Conservation (phyloP, 2,888 invertebrate genomes). For the Omphaloscelis lunosa region DNA sequence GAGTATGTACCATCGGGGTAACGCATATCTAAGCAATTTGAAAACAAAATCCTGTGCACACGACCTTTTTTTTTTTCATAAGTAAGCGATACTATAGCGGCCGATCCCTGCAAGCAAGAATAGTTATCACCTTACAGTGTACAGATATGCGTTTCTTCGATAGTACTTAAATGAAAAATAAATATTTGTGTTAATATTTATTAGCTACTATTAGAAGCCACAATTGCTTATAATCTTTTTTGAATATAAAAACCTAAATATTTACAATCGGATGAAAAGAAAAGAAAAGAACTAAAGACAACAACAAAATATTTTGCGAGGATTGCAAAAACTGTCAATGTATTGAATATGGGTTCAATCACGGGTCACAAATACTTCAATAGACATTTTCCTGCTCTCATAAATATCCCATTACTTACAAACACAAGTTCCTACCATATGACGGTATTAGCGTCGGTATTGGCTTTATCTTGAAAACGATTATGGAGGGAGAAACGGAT, state of each 20-base stretch:
- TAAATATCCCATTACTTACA: conserved; percentile 41
- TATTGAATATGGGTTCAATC: conserved; percentile 30
- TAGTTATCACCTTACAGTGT: too few species aligned
- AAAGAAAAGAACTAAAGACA: conserved; percentile 28
- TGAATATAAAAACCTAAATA: conserved; percentile 72
- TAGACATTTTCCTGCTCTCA: conserved; percentile 34
- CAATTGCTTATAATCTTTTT: conserved; percentile 72
- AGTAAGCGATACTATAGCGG: too few species aligned
- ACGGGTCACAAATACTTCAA: conserved; percentile 24
- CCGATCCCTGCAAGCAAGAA: too few species aligned
- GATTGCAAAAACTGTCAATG: conserved; percentile 21
- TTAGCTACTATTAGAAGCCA: conserved; percentile 84
- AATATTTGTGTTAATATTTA: conserved; percentile 78
- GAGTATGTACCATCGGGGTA: too few species aligned
- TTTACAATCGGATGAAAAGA: conserved; percentile 69
- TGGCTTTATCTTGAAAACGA: conserved; percentile 41
- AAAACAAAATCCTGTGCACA: too few species aligned
- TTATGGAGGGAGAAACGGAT: conserved; percentile 4
- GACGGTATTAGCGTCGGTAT: conserved; percentile 42
- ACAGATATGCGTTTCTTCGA: too few species aligned
- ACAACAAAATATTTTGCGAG: conserved; percentile 29
- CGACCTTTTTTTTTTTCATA: too few species aligned
- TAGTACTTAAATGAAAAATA: conserved; percentile 61
- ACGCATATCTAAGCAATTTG: too few species aligned
- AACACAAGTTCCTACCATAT: conserved; percentile 27